Evolutionary conservation across 2,888 invertebrate genomes (phyloP).

Genomic region (Cheilosia impressa): DNA sequence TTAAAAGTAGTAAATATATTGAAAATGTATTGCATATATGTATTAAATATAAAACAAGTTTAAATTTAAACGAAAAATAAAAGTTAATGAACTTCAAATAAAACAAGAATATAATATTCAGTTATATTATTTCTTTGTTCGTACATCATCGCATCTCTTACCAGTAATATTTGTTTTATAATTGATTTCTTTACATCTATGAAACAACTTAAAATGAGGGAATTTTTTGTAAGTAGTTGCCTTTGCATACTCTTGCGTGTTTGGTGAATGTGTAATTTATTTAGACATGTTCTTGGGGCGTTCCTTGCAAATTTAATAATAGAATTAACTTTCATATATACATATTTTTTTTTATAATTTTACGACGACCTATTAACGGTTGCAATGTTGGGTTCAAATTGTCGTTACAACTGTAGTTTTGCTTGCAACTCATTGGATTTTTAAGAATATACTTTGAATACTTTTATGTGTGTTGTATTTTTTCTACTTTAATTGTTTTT

Average conservation of each 20-base stretch:
- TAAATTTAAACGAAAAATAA: conserved; percentile 43
- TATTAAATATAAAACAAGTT: conserved; percentile 54
- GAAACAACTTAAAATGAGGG: conserved; percentile 63
- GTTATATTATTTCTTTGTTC: conserved; percentile 26
- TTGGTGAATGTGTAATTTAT: conserved; percentile 16
- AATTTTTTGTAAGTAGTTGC: conserved; percentile 21
- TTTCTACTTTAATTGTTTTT: too few relatives aligned
- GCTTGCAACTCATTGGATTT: too few relatives aligned
- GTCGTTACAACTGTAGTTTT: neutral
- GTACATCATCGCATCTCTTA: conserved; percentile 50
- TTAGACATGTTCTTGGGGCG: conserved; percentile 9
- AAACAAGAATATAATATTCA: conserved; percentile 23
- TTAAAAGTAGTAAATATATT: conserved; percentile 72
- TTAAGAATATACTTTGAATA: too few relatives aligned
- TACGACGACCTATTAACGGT: conserved; percentile 4
- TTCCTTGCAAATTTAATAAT: conserved; percentile 13
- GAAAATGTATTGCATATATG: conserved; percentile 70
- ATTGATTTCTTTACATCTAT: conserved; percentile 42
- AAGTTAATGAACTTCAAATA: conserved; percentile 39
- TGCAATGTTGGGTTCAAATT: conserved; percentile 3
- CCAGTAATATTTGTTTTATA: conserved; percentile 27
- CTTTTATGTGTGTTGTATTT: too few relatives aligned
- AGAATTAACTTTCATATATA: neutral
- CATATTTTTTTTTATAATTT: conserved; percentile 18
- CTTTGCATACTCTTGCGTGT: neutral